These are phyloP conservation scores for Hapalemur alaotrensis DNA, from an alignment of 2,797 vertebrate species.

Conservation along the genomic window DNA sequence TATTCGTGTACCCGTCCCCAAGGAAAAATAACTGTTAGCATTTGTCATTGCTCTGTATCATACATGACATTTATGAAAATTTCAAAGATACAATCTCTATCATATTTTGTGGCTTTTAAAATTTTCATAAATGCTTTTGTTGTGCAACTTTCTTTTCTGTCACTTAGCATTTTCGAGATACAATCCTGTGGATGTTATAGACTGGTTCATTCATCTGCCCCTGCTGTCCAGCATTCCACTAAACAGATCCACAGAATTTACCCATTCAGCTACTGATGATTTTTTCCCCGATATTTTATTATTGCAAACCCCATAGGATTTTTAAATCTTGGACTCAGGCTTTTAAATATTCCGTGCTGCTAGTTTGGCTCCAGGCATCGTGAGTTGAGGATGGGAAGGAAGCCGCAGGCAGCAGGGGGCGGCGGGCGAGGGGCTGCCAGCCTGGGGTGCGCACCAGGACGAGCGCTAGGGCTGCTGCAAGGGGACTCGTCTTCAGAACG, in stretches of 20 bases:
- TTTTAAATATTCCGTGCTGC: background rate
- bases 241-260: rapidly evolving
- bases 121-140: background rate
- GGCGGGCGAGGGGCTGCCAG: background rate
- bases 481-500: background rate
- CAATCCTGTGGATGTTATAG: rapidly evolving
- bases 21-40: background rate
- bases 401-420: background rate
- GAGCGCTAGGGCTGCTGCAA: background rate
- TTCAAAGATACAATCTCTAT: background rate
- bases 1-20: background rate
- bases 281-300: background rate
- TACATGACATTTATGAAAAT: background rate
- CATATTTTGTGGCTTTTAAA: background rate
- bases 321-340: background rate
- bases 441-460: background rate
- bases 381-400: background rate
- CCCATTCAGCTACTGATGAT: background rate
- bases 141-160: background rate
- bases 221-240: background rate
- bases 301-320: background rate
- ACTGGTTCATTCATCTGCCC: background rate
- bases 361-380: background rate
- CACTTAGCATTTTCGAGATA: background rate
- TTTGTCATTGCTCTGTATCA: background rate